Evolutionary conservation across 35 echinoderm and acorn worm genomes (phyloP).

Genomic region (Heliocidaris erythrogramma): DNA sequence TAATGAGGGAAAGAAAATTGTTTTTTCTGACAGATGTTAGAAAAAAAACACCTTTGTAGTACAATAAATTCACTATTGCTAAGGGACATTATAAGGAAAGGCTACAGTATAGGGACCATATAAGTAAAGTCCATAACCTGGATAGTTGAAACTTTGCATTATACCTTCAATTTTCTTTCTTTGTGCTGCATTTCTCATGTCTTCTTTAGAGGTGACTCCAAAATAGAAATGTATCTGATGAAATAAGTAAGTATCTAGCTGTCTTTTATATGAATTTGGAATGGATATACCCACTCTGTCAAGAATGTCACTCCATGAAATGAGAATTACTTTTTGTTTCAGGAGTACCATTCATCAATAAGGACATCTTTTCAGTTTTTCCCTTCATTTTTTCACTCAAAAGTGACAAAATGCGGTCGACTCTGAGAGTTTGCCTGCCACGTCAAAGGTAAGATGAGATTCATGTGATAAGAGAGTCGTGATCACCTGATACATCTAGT

Average conservation of each 20-base stretch:
- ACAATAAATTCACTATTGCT: too few species aligned
- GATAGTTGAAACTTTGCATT: too few species aligned
- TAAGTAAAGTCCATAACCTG: too few species aligned
- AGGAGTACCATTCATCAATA: background rate
- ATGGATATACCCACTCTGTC: background rate
- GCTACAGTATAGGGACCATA: too few species aligned
- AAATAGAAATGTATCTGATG: background rate
- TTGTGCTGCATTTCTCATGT: background rate
- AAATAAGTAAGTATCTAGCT: background rate
- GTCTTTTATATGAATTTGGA: background rate
- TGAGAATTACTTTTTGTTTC: background rate
- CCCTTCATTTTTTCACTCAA: background rate
- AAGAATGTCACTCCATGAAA: constrained; percentile 11
- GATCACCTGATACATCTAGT: background rate
- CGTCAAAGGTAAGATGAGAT: background rate
- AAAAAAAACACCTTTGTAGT: too few species aligned
- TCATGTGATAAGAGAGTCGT: background rate
- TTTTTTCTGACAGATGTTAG: too few species aligned
- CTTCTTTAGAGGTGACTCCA: background rate
- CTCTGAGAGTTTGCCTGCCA: background rate
- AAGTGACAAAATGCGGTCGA: background rate
- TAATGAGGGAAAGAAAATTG: too few species aligned
- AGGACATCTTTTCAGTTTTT: background rate
- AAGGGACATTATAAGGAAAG: too few species aligned
- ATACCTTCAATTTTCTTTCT: background rate